These are phyloP conservation scores for Ennomos quercinarius DNA, from an alignment of 2,888 invertebrate genomes.

Conservation along the genomic window DNA sequence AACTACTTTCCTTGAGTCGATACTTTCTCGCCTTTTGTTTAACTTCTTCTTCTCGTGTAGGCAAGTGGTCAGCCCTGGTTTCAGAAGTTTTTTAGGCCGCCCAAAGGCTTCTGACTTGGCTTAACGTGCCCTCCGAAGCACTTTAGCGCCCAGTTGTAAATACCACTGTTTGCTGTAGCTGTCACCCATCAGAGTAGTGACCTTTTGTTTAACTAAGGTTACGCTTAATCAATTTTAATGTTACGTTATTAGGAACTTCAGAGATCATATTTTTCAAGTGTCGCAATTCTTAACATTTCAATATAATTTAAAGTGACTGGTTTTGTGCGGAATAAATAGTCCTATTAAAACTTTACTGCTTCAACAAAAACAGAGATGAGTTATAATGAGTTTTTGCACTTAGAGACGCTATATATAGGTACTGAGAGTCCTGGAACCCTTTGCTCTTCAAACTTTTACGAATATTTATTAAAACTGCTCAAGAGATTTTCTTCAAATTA, in stretches of 20 bases:
- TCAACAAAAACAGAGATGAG: constrained; percentile 49
- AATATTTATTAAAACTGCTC: constrained; percentile 26
- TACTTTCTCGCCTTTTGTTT: too few relatives aligned
- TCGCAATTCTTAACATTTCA: constrained; percentile 1
- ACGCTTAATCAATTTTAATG: neutral
- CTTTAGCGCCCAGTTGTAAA: too few relatives aligned
- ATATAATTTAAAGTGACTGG: constrained; percentile 27
- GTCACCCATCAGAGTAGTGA: too few relatives aligned
- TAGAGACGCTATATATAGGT: constrained; percentile 21
- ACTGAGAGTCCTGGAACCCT: constrained; percentile 33
- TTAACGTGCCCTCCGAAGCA: too few relatives aligned
- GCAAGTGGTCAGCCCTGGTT: too few relatives aligned
- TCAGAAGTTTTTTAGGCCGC: too few relatives aligned
- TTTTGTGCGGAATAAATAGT: constrained; percentile 36
- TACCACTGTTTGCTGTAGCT: too few relatives aligned
- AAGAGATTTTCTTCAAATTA: constrained; percentile 1
- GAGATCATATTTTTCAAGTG: neutral
- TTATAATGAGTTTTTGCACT: constrained; percentile 50
- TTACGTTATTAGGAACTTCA: neutral
- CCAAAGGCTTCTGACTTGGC: too few relatives aligned
- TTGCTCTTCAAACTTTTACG: constrained; percentile 43
- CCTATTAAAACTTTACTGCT: constrained; percentile 51
- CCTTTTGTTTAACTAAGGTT: too few relatives aligned
- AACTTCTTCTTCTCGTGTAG: too few relatives aligned
- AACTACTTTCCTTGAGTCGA: too few relatives aligned